These are phyloP conservation scores for Melanophora roralis DNA, from an alignment of 2,888 invertebrate genomes.

Conservation along the genomic window DNA sequence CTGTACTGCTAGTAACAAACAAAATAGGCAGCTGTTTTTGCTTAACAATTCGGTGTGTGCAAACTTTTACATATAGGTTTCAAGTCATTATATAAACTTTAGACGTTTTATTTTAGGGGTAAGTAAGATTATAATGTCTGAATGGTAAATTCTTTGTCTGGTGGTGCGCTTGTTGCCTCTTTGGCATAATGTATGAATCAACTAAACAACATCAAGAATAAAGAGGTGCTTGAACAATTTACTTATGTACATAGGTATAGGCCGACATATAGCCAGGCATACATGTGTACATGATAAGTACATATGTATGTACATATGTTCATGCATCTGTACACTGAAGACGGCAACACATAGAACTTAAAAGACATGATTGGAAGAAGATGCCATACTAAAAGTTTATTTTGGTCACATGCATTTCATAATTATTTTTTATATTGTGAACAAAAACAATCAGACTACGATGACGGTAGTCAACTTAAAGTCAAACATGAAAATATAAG, in stretches of 20 bases:
- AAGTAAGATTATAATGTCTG: constrained; percentile 37
- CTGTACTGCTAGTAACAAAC: constrained; percentile 38
- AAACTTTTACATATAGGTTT: constrained; percentile 53
- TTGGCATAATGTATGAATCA: constrained; percentile 36
- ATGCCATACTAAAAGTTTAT: constrained; percentile 62
- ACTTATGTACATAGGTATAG: not conserved
- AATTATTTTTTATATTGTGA: constrained; percentile 27
- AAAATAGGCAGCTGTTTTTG: constrained; percentile 17
- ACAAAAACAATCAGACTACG: constrained; percentile 48
- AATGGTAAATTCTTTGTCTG: constrained; percentile 15
- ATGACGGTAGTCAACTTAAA: constrained; percentile 45
- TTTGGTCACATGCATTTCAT: constrained; percentile 59
- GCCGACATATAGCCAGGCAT: not conserved
- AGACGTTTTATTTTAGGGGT: constrained; percentile 39
- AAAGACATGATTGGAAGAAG: constrained; percentile 48
- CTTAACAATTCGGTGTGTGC: constrained; percentile 23
- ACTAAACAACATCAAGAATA: not conserved
- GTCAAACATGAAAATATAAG: constrained; percentile 35
- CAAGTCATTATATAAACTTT: constrained; percentile 22
- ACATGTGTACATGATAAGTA: not conserved
- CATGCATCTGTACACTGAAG: not conserved
- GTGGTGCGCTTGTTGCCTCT: constrained; percentile 27
- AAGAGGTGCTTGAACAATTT: constrained; percentile 37
- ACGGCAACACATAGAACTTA: constrained; percentile 7
- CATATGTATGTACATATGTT: too few species aligned